Base-by-base conservation (phyloP, 2,888 invertebrate genomes). In the Zele albiditarsus region DNA sequence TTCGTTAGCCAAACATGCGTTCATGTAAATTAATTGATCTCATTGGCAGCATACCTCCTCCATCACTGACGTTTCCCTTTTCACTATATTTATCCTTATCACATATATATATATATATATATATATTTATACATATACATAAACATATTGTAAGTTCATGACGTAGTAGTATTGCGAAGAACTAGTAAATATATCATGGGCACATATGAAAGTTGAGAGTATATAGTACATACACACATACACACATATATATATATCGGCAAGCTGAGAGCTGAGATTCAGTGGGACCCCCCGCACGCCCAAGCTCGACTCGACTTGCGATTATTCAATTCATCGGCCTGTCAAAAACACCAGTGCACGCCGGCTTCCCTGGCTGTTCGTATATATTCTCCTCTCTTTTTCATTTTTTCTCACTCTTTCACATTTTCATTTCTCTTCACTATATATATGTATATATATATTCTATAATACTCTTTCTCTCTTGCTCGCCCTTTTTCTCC, bases 311-410 rank as follows among this genome's bases (percentile, higher is more conserved):
- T 87, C 89, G 88, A 89, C 89, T 89, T 89, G 89, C 89, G 89
- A 89, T 89, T 89, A 89, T 89, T 89, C 89, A 89, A 89, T 89
- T 89, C 89, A 89, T 89, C 89, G 89, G 88, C 89, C 89, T 89
- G 89, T 89, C 89, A 89, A 89, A 89, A 89, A 88, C 89, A 89
- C 89, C 89, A 89, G 89, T 85, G 89, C 87, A 85, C 87, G 85
- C 84, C 85, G 85, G 86, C 84, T 86, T 86, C 84, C 85, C 86
- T 84, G 85, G 84, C 83, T 84, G 84, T 82, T 84, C 86, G 77
- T 72, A 53, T 53, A 53, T 53, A 53, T 53, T n/a, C 77, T 79
- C 75, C 71, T 82, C 79, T 81, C 79, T 68, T 78, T 79, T 75
- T 74, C 75, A 78, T 70, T 78, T 81, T 79, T 78, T 81, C 70